These are phyloP conservation scores for Fundulus diaphanus DNA, from an alignment of 2,797 vertebrate species.

Conservation along the genomic window DNA sequence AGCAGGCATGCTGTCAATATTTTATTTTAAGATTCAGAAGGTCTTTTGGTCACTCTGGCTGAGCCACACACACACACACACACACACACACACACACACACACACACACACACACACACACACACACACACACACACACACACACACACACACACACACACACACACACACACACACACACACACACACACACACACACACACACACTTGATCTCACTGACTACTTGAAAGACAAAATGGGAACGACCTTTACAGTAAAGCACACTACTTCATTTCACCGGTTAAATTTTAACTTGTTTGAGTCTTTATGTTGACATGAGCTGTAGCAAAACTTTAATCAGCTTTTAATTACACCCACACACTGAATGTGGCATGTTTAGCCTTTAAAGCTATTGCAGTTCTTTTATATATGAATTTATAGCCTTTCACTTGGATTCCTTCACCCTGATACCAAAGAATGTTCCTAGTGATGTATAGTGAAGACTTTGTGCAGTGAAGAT, in stretches of 20 bases:
- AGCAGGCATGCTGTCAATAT: too few relatives aligned
- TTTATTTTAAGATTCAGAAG: too few relatives aligned
- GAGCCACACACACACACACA: too few relatives aligned
- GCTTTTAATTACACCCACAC: neutral
- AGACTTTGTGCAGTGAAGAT: neutral
- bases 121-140: neutral
- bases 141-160: neutral
- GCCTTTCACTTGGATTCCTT: neutral
- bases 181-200: neutral
- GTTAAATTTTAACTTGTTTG: conserved; percentile 2
- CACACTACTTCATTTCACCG: neutral
- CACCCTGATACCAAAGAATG: neutral
- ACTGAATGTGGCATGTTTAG: neutral
- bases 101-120: neutral
- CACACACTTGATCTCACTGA: neutral
- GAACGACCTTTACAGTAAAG: neutral
- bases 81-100: neutral
- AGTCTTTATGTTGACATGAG: neutral
- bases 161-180: too few relatives aligned
- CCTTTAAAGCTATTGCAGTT: neutral
- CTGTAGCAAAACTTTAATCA: neutral
- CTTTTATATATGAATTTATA: neutral
- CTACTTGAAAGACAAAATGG: too few relatives aligned
- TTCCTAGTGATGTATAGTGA: neutral
- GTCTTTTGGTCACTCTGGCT: too few relatives aligned